Evolutionary conservation across 2,113 vertebrate species (phyloP).

Genomic region (Vidua chalybeata): DNA sequence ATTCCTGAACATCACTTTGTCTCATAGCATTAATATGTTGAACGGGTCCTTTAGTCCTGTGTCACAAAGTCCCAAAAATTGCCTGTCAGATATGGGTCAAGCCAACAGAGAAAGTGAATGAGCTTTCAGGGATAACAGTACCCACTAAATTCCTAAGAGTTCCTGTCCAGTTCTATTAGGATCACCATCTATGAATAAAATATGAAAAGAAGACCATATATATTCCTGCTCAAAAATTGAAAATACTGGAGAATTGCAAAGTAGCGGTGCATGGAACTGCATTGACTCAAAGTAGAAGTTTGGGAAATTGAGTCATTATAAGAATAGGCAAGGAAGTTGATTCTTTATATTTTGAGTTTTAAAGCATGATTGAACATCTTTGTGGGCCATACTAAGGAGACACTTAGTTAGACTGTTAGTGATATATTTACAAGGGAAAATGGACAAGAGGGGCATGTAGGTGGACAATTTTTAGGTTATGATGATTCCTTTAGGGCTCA

Average conservation of each 20-base stretch:
- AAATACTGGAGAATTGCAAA: neutral
- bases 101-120: neutral
- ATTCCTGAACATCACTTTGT: neutral
- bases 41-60: neutral
- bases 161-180: neutral
- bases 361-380: neutral
- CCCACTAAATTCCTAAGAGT: neutral
- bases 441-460: neutral
- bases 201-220: neutral
- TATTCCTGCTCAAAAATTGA: neutral
- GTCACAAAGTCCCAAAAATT: neutral
- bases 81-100: neutral
- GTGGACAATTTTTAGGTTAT: neutral
- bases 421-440: neutral
- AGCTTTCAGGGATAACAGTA: neutral
- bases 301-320: neutral
- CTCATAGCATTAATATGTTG: neutral
- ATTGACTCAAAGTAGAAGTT: neutral
- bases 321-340: neutral
- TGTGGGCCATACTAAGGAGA: neutral
- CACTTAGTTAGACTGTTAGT: too few species aligned
- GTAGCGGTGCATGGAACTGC: neutral
- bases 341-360: neutral
- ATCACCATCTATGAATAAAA: neutral
- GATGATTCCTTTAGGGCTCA: neutral